Evolutionary conservation across 2,113 vertebrate species (phyloP), one percentile per base, ranked within the genome.

Genomic region (Scytalopus superciliaris): DNA sequence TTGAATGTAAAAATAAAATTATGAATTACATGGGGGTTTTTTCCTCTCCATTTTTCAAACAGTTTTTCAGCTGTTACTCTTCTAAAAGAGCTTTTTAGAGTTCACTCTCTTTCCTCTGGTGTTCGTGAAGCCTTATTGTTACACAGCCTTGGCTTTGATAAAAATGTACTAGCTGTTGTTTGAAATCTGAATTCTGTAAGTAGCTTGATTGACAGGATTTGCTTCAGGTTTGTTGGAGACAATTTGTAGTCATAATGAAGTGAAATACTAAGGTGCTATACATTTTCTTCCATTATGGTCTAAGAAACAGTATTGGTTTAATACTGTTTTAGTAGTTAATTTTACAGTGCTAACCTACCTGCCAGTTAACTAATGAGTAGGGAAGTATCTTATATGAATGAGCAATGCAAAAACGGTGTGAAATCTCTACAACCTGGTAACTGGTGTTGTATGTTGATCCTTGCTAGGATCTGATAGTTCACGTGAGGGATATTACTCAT

Each of bases 401-500:
- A 89, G 12, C 23, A 75, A 19, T 47, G 21, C 16, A 66, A 39
- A 85, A 84, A 40, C 24, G 28, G 21, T 42, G 6, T 28, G 35
- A 78, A 39, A 14, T 49, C 49, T 53, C 40, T 77, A 31, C 30
- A 73, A 2, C 13, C 7, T 62, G 7, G 8, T 77, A 73, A 83
- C 14, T 18, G 25, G 5, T 75, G 9, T 69, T 72, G 6, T 50
- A 4, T 27, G 2, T 31, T 82, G 59, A 37, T 87, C 9, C 53
- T 62, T 93, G 72, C 21, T 95, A 99, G 99, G 99, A 99, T 84
- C 95, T 99, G 10, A 96, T 99, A 33, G 25, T 99, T 83, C 99
- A 99, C 3, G 99, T 99, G 84, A 97, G 99, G 60, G 99, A 99
- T 92, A 90, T 99, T 79, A 99, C 99, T 94, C 99, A 99, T 87